Percentiles rank a stretch among this genome's conserved stretches.
phyloP scores from a whole-genome alignment of 2,113 vertebrate species.

The Miniopterus natalensis region DNA sequence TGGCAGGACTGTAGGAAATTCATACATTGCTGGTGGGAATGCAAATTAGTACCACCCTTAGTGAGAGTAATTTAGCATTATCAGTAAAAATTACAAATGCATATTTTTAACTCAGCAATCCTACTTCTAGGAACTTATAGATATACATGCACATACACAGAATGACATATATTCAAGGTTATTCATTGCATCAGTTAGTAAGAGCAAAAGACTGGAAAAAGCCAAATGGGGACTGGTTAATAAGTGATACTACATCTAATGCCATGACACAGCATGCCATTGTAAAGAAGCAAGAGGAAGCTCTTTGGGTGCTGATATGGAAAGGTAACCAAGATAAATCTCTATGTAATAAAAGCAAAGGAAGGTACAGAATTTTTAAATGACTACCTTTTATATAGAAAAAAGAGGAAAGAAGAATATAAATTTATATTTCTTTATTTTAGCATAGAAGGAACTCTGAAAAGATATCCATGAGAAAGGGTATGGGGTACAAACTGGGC shows the following conservation, averaged over 20 bases:
- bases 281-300: conserved; percentile 11
- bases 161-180: background rate
- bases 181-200: conserved; percentile 15
- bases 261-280: background rate
- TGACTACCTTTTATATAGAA: background rate
- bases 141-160: background rate
- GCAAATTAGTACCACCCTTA: background rate
- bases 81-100: background rate
- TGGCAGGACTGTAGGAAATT: background rate
- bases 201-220: background rate
- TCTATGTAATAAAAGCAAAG: background rate
- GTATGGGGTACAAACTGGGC: background rate
- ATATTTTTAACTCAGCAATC: background rate
- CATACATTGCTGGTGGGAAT: background rate
- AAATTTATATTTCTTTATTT: background rate
- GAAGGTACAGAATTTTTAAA: background rate
- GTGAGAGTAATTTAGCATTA: background rate
- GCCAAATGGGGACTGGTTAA: background rate
- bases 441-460: conserved; percentile 21
- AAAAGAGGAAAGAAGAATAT: background rate
- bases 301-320: background rate
- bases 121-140: background rate
- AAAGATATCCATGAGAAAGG: background rate
- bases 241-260: conserved; percentile 7
- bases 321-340: background rate